phyloP scores from a whole-genome alignment of 2,113 vertebrate genomes.

The Bungarus multicinctus region DNA sequence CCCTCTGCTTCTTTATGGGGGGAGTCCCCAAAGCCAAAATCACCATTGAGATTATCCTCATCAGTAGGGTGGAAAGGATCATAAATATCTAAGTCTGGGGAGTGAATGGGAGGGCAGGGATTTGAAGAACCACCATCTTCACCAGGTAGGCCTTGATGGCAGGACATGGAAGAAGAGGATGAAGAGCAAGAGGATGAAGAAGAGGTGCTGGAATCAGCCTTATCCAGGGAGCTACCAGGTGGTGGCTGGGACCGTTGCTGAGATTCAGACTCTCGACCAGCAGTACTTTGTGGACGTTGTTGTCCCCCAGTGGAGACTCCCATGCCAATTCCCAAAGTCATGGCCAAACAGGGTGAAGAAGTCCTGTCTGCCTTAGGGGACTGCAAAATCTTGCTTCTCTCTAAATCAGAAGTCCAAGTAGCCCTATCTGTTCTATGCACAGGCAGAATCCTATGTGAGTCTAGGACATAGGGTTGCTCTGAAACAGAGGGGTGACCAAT shows the following conservation, averaged over 20 bases:
- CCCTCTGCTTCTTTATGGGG: conserved; percentile 47
- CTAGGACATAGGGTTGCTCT: conserved; percentile 30
- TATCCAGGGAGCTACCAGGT: conserved; percentile 36
- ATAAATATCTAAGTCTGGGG: conserved; percentile 75
- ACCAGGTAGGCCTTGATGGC: conserved; percentile 74
- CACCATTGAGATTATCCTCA: conserved; percentile 64
- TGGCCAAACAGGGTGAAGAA: conserved; percentile 25
- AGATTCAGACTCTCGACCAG: conserved; percentile 31
- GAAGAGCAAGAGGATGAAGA: conserved; percentile 76
- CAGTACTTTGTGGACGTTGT: conserved; percentile 35
- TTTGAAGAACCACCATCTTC: conserved; percentile 27
- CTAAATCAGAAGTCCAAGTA: conserved; percentile 18
- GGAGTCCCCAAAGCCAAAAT: conserved; percentile 32
- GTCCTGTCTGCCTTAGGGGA: conserved; percentile 19
- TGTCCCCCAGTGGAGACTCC: conserved; percentile 56
- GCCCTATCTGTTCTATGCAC: background rate
- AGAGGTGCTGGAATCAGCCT: conserved; percentile 62
- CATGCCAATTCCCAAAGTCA: conserved; percentile 67
- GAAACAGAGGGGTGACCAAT: background rate
- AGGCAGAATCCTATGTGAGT: conserved; percentile 11
- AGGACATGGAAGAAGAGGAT: conserved; percentile 69
- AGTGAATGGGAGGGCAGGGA: conserved; percentile 34
- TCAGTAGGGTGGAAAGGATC: conserved; percentile 88
- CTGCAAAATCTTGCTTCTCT: conserved; percentile 12
- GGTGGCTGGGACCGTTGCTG: conserved; percentile 38